Conservation (phyloP, 2,113 vertebrate species). For the Tympanuchus pallidicinctus region DNA sequence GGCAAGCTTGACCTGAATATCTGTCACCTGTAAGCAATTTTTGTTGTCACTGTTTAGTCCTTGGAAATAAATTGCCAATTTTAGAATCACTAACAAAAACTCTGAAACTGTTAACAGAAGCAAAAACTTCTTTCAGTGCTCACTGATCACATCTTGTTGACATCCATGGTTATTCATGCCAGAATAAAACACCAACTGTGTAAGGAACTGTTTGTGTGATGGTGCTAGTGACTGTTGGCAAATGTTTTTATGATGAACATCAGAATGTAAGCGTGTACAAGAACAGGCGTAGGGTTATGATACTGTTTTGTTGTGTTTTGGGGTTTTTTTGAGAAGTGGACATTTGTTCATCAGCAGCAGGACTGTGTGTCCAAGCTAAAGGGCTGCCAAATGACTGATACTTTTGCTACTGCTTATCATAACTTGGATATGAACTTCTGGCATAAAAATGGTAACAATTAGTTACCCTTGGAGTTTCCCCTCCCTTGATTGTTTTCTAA, state of each 20-base stretch:
- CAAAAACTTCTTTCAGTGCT: not conserved
- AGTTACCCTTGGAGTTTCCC: not conserved
- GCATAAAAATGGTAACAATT: not conserved
- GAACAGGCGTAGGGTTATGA: not conserved
- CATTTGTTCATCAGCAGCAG: not conserved
- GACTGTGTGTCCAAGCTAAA: not conserved
- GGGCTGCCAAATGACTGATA: not conserved
- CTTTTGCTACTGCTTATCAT: conserved; percentile 10
- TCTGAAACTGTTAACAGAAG: not conserved
- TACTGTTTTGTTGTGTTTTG: not conserved
- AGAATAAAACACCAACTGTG: not conserved
- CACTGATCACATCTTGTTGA: not conserved
- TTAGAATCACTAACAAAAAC: not conserved
- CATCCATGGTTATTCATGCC: not conserved
- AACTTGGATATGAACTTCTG: conserved; percentile 14
- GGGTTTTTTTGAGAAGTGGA: not conserved
- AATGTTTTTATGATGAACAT: not conserved
- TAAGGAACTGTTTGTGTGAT: not conserved
- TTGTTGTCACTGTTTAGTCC: not conserved
- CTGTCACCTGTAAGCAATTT: not conserved
- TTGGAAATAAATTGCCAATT: not conserved
- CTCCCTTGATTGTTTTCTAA: conserved; percentile 22
- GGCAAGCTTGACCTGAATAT: not conserved
- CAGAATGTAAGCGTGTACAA: not conserved
- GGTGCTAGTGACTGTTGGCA: not conserved